Percentiles rank a stretch among this genome's conserved stretches.
phyloP scores from a whole-genome alignment of 92 coral and sea anemone species.

The Zoanthus sociatus region DNA sequence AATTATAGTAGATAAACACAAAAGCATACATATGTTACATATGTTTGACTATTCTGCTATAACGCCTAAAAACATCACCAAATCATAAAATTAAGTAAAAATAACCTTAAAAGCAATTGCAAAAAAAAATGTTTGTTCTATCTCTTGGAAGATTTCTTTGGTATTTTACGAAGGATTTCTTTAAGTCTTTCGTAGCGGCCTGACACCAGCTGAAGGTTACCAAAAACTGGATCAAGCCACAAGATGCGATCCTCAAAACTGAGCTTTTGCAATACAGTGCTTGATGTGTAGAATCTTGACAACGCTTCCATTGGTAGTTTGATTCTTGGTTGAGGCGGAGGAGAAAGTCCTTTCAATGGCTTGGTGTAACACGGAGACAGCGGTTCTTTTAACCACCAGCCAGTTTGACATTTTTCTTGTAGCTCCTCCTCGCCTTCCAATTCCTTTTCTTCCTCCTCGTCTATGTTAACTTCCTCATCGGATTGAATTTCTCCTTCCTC shows the following conservation, averaged over 20 bases:
- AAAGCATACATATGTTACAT: too few species aligned
- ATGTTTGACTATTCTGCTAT: too few species aligned
- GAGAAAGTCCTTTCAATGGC: slow-evolving; percentile 60
- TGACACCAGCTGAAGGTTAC: slow-evolving; percentile 90
- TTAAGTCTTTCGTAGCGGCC: slow-evolving; percentile 93
- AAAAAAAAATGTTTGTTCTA: not conserved
- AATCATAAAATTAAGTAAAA: too few species aligned
- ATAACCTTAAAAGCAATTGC: too few species aligned
- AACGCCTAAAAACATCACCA: too few species aligned
- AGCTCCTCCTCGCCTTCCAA: slow-evolving; percentile 51
- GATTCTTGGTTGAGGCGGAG: slow-evolving; percentile 88
- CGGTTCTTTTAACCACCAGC: slow-evolving; percentile 94
- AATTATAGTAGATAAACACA: too few species aligned
- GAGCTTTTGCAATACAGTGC: slow-evolving; percentile 81
- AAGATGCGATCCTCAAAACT: slow-evolving; percentile 90
- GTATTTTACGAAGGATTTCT: slow-evolving; percentile 76
- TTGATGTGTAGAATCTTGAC: slow-evolving; percentile 86
- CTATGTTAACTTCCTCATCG: slow-evolving; percentile 25
- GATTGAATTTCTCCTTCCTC: slow-evolving; percentile 66
- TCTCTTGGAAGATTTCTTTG: slow-evolving; percentile 29
- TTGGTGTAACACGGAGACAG: slow-evolving; percentile 48
- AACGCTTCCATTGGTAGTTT: slow-evolving; percentile 90
- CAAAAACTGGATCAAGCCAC: slow-evolving; percentile 99
- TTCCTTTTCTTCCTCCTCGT: slow-evolving; percentile 33
- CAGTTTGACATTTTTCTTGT: slow-evolving; percentile 40